Conservation (phyloP, 2,888 invertebrate species). For the Onthophagus sagittarius region DNA sequence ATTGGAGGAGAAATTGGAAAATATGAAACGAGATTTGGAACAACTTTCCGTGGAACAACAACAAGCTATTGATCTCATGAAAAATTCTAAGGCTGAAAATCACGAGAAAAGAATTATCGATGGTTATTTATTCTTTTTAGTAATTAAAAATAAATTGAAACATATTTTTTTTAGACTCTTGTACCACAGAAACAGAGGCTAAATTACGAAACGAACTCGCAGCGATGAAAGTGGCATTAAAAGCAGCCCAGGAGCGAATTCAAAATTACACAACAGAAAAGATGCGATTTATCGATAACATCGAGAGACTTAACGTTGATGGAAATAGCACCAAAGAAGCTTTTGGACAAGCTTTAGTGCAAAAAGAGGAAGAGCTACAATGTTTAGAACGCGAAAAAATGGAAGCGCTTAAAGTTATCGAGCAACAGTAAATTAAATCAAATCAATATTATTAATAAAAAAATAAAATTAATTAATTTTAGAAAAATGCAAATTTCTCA, state of each 20-base stretch:
- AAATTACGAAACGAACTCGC: constrained; percentile 38
- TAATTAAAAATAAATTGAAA: background rate
- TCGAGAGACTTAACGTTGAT: constrained; percentile 30
- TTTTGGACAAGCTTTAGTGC: constrained; percentile 28
- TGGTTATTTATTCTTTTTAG: background rate
- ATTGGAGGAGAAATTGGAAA: constrained; percentile 31
- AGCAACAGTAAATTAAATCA: constrained; percentile 23
- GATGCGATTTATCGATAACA: constrained; percentile 34
- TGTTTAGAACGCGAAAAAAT: constrained; percentile 25
- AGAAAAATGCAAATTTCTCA: constrained; percentile 37
- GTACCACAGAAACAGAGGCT: constrained; percentile 33
- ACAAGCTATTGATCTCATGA: constrained; percentile 31
- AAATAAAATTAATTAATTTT: constrained; percentile 9
- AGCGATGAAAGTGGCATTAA: constrained; percentile 36
- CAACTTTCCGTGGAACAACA: constrained; percentile 32
- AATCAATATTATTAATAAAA: background rate
- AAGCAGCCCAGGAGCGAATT: constrained; percentile 39
- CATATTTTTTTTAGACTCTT: constrained; percentile 10
- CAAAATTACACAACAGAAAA: constrained; percentile 37
- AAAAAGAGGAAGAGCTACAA: constrained; percentile 31
- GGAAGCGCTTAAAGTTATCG: constrained; percentile 27
- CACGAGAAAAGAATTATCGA: constrained; percentile 12
- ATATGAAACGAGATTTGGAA: constrained; percentile 35
- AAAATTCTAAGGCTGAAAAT: constrained; percentile 19
- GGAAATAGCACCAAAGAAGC: constrained; percentile 24